phyloP scores from a whole-genome alignment of 2,888 invertebrate species.

The Eupeodes luniger region DNA sequence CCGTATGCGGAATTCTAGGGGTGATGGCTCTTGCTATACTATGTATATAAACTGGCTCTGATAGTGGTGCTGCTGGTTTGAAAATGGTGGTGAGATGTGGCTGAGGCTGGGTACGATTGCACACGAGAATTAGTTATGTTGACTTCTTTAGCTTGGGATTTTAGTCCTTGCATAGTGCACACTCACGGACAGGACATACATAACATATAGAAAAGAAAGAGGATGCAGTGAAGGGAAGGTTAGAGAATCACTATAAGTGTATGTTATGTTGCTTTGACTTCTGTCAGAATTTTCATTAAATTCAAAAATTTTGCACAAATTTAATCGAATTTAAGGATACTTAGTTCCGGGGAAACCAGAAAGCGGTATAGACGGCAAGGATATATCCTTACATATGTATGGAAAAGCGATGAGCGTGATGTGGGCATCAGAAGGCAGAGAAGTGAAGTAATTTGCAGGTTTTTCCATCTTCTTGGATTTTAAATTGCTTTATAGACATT shows the following conservation, averaged over 20 bases:
- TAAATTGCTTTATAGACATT: slow-evolving; percentile 49
- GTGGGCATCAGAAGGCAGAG: too few species aligned
- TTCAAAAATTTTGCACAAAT: slow-evolving; percentile 65
- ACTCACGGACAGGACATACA: slow-evolving; percentile 34
- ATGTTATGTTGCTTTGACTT: slow-evolving; percentile 66
- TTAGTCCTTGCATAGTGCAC: slow-evolving; percentile 7
- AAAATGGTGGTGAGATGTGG: slow-evolving; percentile 42
- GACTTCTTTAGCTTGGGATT: slow-evolving; percentile 66
- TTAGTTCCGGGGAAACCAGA: neutral
- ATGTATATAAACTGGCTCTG: neutral
- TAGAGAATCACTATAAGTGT: neutral
- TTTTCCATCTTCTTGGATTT: slow-evolving; percentile 49
- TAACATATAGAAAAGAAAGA: neutral
- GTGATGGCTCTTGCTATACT: neutral
- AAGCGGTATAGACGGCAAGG: neutral
- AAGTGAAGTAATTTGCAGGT: slow-evolving; percentile 26
- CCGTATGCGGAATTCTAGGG: slow-evolving; percentile 49
- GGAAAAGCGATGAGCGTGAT: neutral
- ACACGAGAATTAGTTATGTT: slow-evolving; percentile 70
- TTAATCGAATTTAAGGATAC: slow-evolving; percentile 71
- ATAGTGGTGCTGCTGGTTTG: neutral
- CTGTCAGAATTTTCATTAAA: slow-evolving; percentile 74
- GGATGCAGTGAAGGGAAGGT: neutral
- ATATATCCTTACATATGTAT: neutral
- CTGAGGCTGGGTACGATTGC: slow-evolving; percentile 59